Conservation (phyloP, 2,113 vertebrate genomes). For the Ciconia maguari region DNA sequence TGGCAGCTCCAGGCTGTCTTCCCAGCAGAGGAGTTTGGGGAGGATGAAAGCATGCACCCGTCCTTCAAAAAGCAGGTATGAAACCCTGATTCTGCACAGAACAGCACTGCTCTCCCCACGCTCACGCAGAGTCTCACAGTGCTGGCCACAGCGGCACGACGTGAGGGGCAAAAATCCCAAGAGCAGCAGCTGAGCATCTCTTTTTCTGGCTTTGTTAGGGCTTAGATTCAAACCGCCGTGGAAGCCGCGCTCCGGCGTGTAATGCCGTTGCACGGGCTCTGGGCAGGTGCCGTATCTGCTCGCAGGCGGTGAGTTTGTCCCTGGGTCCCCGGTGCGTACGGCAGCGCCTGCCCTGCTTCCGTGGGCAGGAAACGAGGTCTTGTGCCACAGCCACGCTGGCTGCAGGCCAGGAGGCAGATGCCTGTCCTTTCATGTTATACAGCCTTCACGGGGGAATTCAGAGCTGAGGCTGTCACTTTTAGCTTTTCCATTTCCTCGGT, state of each 20-base stretch:
- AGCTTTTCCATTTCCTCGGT: background rate
- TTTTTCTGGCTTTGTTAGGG: background rate
- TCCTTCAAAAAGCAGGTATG: no score
- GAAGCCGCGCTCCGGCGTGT: rapidly evolving
- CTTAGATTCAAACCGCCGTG: rapidly evolving
- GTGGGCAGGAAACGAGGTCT: background rate
- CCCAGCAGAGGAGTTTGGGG: background rate
- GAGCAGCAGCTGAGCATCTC: background rate
- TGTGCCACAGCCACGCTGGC: background rate
- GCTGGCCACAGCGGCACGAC: no score
- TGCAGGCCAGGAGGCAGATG: background rate
- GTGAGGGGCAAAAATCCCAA: background rate
- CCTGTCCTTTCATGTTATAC: background rate
- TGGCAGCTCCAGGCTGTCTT: background rate
- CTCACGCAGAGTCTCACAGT: rapidly evolving
- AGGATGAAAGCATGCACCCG: background rate
- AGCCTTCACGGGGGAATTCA: background rate
- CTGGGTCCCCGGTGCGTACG: rapidly evolving
- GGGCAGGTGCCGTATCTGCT: background rate
- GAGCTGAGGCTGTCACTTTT: background rate
- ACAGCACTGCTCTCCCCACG: background rate
- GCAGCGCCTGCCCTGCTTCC: background rate
- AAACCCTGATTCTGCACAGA: background rate
- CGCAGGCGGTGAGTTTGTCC: background rate
- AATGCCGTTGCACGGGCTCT: rapidly evolving